Evolutionary conservation across 2,113 vertebrate species (phyloP).

Genomic region (Anhinga rufa): DNA sequence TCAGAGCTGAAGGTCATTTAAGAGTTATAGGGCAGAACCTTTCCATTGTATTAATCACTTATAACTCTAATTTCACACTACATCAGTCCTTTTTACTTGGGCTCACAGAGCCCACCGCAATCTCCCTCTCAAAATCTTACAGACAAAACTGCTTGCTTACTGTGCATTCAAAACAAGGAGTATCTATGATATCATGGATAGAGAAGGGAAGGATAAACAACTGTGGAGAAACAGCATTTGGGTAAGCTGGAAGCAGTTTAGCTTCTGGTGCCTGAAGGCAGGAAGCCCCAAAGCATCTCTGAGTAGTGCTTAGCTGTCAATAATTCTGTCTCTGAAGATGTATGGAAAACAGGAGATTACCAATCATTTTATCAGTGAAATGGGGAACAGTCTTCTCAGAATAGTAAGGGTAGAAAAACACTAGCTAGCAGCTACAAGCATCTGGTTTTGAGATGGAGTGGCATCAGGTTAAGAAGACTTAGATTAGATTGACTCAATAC

Average conservation of each 20-base stretch:
- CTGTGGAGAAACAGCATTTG: not conserved
- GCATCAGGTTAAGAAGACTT: not conserved
- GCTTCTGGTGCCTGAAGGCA: not conserved
- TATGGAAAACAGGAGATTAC: not conserved
- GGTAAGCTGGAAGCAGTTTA: not conserved
- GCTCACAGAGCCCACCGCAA: not conserved
- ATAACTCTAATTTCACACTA: constrained; percentile 66
- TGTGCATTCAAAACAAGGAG: not conserved
- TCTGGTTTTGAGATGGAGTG: not conserved
- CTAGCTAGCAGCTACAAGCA: not conserved
- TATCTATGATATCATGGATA: not conserved
- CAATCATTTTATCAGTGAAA: not conserved
- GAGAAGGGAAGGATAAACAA: not conserved
- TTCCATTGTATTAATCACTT: constrained; percentile 69
- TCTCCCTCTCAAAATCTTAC: constrained; percentile 1
- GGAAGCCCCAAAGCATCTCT: not conserved
- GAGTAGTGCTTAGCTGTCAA: not conserved
- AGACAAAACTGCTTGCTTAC: constrained; percentile 7
- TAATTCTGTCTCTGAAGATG: not conserved
- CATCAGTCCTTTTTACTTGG: constrained; percentile 25
- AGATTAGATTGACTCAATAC: not conserved
- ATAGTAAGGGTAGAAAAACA: not conserved
- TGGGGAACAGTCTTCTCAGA: not conserved
- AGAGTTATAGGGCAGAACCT: constrained; percentile 60
- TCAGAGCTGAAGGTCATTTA: constrained; percentile 54